Conservation (phyloP, 2,797 vertebrate genomes). For the Trematomus bernacchii region DNA sequence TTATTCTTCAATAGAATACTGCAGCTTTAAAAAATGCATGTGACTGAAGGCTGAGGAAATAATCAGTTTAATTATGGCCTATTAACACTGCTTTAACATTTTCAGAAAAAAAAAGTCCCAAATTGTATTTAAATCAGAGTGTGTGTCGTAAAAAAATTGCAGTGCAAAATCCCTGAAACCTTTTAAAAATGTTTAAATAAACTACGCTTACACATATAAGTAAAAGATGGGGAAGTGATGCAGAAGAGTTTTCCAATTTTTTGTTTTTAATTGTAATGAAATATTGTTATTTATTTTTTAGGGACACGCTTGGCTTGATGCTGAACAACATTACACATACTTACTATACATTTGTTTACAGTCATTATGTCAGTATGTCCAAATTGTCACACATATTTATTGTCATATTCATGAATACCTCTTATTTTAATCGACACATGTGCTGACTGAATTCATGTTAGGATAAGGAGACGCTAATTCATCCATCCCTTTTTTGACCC, state of each 20-base stretch:
- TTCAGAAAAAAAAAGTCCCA: neutral
- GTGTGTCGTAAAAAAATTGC: neutral
- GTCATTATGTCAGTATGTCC: too few species aligned
- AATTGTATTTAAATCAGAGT: neutral
- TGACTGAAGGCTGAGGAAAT: neutral
- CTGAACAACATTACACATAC: neutral
- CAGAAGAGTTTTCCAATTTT: neutral
- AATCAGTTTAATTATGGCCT: neutral
- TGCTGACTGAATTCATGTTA: neutral
- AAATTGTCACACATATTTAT: neutral
- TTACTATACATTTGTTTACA: too few species aligned
- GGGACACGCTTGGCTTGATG: neutral
- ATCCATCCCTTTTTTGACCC: neutral
- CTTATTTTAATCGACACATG: constrained; percentile 1
- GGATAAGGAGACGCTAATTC: neutral
- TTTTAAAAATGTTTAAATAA: constrained; percentile 5
- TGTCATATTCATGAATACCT: neutral
- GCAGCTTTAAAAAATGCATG: neutral
- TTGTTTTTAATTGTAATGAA: neutral
- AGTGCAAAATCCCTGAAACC: neutral
- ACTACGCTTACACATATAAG: neutral
- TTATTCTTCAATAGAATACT: constrained; percentile 15
- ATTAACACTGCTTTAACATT: neutral
- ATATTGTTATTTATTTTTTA: neutral
- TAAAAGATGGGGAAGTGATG: neutral